These are phyloP conservation scores for Watsonalla binaria DNA, from an alignment of 2,888 invertebrate genomes.

Conservation along the genomic window DNA sequence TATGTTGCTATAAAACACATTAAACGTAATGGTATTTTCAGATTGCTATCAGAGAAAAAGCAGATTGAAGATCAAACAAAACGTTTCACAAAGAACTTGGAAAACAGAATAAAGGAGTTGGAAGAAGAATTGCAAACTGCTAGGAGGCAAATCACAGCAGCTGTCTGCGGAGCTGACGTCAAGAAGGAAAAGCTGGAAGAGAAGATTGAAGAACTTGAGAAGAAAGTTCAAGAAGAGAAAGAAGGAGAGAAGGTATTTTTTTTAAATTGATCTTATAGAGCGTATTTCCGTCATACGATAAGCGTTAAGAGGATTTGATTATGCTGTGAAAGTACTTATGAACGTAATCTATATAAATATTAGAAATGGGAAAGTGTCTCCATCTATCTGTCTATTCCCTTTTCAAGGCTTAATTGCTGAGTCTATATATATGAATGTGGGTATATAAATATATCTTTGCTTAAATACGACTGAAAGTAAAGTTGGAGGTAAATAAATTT, in stretches of 20 bases:
- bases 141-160: slow-evolving; percentile 43
- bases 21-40: slow-evolving; percentile 20
- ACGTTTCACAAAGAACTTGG: slow-evolving; percentile 32
- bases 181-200: slow-evolving; percentile 51
- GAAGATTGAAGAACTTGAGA: slow-evolving; percentile 47
- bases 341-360: no score
- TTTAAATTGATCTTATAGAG: neutral
- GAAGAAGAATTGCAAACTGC: slow-evolving; percentile 54
- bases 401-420: no score
- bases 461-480: no score
- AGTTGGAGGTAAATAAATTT: no score
- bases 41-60: slow-evolving; percentile 54
- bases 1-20: no score
- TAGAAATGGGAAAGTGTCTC: no score
- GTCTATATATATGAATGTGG: no score
- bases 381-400: no score
- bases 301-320: no score
- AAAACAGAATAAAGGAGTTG: slow-evolving; percentile 40
- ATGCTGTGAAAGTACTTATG: no score
- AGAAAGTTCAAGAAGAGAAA: slow-evolving; percentile 39
- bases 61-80: slow-evolving; percentile 42
- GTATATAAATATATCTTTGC: no score
- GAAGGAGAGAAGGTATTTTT: slow-evolving; percentile 40
- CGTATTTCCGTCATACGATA: no score
- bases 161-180: slow-evolving; percentile 38